Percentiles rank a stretch among this genome's conserved stretches.
These are phyloP conservation scores for Spatula clypeata DNA, from an alignment of 2,797 vertebrate genomes.

Conservation along the genomic window DNA sequence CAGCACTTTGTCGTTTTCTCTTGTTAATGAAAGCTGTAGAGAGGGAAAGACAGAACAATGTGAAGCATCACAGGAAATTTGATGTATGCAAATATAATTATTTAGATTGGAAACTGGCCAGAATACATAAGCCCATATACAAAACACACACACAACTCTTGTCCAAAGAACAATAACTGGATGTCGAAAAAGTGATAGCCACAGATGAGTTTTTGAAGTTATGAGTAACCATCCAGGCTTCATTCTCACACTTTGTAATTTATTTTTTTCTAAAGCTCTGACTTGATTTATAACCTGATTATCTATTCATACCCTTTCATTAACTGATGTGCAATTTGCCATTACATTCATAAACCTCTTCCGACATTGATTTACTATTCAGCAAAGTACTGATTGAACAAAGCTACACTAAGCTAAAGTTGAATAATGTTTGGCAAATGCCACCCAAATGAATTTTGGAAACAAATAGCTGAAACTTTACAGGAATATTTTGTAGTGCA, in stretches of 20 bases:
- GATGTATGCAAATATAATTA: slow-evolving; percentile 6
- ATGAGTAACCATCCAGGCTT: not conserved
- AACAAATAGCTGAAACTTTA: not conserved
- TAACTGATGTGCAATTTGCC: not conserved
- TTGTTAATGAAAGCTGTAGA: not conserved
- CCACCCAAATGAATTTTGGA: not conserved
- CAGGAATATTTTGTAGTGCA: not conserved
- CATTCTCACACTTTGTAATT: not conserved
- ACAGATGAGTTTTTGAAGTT: not conserved
- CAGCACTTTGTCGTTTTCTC: not conserved
- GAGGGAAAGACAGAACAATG: not conserved
- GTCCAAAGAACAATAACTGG: not conserved
- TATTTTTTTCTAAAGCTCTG: not conserved
- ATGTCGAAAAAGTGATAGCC: not conserved
- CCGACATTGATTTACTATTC: not conserved
- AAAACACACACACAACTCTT: not conserved
- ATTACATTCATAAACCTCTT: not conserved
- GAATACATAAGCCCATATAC: not conserved
- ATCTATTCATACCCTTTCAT: not conserved
- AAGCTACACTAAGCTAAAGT: not conserved
- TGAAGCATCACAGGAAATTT: slow-evolving; percentile 11
- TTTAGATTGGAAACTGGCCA: not conserved
- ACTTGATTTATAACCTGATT: slow-evolving; percentile 48
- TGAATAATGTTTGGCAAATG: not conserved
- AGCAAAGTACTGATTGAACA: not conserved